These are phyloP conservation scores for Tachysurus fulvidraco DNA, from an alignment of 2,113 vertebrate species.

Conservation along the genomic window DNA sequence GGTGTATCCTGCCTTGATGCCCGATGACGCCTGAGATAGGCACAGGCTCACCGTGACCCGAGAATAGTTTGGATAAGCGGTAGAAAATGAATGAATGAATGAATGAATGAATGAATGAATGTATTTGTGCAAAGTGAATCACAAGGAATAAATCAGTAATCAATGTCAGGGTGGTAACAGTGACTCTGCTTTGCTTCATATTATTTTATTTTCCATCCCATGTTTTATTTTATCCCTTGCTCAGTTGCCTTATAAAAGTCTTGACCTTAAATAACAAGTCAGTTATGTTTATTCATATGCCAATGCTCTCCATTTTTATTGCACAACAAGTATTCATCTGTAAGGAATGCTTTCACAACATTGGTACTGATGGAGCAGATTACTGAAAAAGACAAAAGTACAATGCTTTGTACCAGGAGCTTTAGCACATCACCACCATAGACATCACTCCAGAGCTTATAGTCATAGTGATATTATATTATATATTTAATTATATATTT, in stretches of 20 bases:
- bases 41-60: too few species aligned
- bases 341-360: conserved; percentile 76
- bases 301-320: conserved; percentile 90
- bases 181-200: not conserved
- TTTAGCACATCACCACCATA: conserved; percentile 50
- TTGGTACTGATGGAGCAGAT: conserved; percentile 76
- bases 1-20: too few species aligned
- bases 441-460: conserved; percentile 68
- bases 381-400: conserved; percentile 71
- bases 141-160: too few species aligned
- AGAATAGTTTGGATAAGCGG: too few species aligned
- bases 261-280: not conserved
- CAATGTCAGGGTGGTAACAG: not conserved
- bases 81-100: too few species aligned
- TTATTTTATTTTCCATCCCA: not conserved
- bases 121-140: not conserved
- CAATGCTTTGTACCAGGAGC: conserved; percentile 43
- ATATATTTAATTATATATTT: too few species aligned
- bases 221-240: not conserved
- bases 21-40: too few species aligned
- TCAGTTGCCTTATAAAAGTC: not conserved
- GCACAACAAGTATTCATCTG: conserved; percentile 80
- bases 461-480: not conserved
- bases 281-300: conserved; percentile 65
- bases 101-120: too few species aligned